These are phyloP conservation scores for Thysanoteuthis rhombus DNA, from an alignment of 2,888 invertebrate genomes.

Conservation along the genomic window DNA sequence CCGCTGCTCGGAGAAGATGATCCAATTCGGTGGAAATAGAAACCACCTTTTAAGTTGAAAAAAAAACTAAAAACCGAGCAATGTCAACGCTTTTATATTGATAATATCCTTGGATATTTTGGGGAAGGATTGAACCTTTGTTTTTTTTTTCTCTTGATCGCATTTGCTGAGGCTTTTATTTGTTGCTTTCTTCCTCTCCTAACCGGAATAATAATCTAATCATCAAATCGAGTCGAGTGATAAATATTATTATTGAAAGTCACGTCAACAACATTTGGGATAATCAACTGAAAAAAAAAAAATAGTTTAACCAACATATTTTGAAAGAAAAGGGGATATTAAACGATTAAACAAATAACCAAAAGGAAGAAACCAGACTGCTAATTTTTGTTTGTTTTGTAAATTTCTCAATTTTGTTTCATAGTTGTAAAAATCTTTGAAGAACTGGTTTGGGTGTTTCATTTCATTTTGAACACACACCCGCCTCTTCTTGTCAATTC, in stretches of 20 bases:
- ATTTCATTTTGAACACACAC: neutral
- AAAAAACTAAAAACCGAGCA: neutral
- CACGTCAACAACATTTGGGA: neutral
- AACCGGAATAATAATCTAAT: neutral
- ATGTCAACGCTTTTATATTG: neutral
- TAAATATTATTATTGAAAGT: neutral
- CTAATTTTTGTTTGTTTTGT: neutral
- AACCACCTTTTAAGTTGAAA: neutral
- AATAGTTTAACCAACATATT: neutral
- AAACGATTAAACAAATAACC: neutral
- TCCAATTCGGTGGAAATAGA: neutral
- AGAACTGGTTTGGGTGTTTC: neutral
- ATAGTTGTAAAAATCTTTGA: neutral
- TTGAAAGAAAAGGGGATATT: neutral
- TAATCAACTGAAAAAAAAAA: neutral
- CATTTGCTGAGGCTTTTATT: neutral
- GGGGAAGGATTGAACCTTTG: neutral
- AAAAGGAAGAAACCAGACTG: neutral
- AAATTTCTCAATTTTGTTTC: neutral
- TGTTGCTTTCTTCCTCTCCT: neutral
- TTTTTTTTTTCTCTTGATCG: neutral
- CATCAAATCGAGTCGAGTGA: neutral
- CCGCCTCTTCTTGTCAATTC: neutral
- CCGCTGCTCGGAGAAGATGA: neutral
- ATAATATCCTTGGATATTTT: neutral